phyloP scores from a whole-genome alignment of 2,113 vertebrate genomes.

The Canis aureus region DNA sequence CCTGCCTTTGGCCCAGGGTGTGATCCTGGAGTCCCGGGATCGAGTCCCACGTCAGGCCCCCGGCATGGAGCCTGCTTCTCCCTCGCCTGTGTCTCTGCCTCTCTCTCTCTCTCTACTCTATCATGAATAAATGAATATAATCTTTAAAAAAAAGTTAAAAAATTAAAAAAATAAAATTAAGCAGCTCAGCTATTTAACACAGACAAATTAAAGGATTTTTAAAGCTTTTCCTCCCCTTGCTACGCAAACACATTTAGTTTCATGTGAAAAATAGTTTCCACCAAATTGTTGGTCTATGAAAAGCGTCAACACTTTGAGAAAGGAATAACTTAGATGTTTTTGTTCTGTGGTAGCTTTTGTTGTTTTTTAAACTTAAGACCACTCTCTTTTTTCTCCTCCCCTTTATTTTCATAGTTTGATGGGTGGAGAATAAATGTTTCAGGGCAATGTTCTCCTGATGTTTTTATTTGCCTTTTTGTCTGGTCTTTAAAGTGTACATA shows the following conservation, averaged over 20 bases:
- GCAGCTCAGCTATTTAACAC: background rate
- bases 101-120: too few relatives aligned
- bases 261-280: slow-evolving; percentile 5
- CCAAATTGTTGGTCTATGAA: slow-evolving; percentile 1
- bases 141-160: too few relatives aligned
- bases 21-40: too few relatives aligned
- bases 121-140: too few relatives aligned
- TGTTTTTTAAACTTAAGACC: background rate
- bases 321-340: background rate
- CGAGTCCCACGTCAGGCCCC: too few relatives aligned
- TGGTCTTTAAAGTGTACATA: background rate
- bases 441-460: background rate
- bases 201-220: background rate
- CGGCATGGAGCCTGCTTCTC: too few relatives aligned
- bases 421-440: background rate
- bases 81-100: too few relatives aligned
- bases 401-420: background rate
- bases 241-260: background rate
- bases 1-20: too few relatives aligned
- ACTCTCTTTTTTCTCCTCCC: background rate
- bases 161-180: background rate
- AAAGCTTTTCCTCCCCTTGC: background rate
- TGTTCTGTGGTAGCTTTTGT: background rate
- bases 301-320: slow-evolving; percentile 11
- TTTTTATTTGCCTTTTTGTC: background rate